phyloP scores from a whole-genome alignment of 2,888 invertebrate species.

The Cephus pygmeus region DNA sequence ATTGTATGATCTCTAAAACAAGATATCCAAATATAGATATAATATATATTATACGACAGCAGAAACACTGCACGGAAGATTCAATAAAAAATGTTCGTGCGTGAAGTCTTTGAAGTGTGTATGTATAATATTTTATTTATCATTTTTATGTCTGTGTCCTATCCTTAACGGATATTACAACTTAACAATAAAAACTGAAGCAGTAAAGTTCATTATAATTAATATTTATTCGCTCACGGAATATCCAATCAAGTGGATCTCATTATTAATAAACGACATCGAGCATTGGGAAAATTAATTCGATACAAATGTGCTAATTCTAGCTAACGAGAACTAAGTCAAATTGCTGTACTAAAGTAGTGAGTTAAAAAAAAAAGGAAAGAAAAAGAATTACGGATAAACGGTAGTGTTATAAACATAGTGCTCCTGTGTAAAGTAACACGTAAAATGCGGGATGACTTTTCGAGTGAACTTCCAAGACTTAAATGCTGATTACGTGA shows the following conservation, averaged over 20 bases:
- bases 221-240: neutral
- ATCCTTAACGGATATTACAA: constrained; percentile 20
- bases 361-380: neutral
- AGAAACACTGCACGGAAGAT: neutral
- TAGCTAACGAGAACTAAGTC: neutral
- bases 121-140: constrained; percentile 16
- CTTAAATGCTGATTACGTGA: neutral
- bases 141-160: constrained; percentile 9
- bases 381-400: neutral
- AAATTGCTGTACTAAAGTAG: neutral
- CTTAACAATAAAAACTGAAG: constrained; percentile 24
- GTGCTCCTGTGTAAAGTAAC: neutral
- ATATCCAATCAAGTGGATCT: neutral
- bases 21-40: neutral
- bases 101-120: constrained; percentile 21
- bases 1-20: neutral
- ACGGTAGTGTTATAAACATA: neutral
- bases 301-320: neutral
- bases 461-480: neutral
- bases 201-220: constrained; percentile 6
- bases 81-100: constrained; percentile 11
- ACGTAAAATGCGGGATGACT: neutral
- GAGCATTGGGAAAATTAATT: neutral
- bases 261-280: neutral
- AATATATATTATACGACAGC: constrained; percentile 17